These are phyloP conservation scores for Notodonta ziczac DNA, from an alignment of 2,888 invertebrate species.

Conservation along the genomic window DNA sequence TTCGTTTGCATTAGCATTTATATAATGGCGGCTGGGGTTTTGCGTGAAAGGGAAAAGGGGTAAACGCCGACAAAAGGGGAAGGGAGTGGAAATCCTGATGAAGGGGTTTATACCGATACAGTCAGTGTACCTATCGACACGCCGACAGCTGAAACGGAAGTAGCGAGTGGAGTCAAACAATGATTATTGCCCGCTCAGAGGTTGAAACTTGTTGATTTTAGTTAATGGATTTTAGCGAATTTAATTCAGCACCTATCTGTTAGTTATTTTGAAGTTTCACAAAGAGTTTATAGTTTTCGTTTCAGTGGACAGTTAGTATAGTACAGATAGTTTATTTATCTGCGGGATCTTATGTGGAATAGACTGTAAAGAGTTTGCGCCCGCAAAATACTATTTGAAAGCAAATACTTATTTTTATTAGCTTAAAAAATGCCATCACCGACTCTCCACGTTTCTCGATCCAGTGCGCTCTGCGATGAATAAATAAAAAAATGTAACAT, in stretches of 20 bases:
- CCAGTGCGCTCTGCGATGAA: too few relatives aligned
- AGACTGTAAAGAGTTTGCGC: too few relatives aligned
- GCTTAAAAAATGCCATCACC: too few relatives aligned
- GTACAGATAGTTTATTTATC: too few relatives aligned
- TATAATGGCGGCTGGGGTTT: conserved; percentile 20
- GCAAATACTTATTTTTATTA: too few relatives aligned
- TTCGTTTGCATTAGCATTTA: conserved; percentile 25
- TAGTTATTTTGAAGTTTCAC: not conserved
- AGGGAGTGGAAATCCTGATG: conserved; percentile 22
- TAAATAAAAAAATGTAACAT: too few relatives aligned
- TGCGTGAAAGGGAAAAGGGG: conserved; percentile 23
- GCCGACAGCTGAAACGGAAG: conserved; percentile 21
- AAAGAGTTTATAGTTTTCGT: too few relatives aligned
- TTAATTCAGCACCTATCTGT: too few relatives aligned
- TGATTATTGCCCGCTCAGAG: conserved; percentile 30
- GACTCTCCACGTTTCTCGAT: too few relatives aligned
- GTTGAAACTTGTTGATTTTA: conserved; percentile 25
- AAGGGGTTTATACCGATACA: conserved; percentile 14
- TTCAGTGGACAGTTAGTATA: too few relatives aligned
- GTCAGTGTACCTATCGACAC: not conserved
- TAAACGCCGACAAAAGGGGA: conserved; percentile 26
- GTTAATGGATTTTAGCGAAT: conserved; percentile 31
- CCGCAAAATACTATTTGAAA: too few relatives aligned
- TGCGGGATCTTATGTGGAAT: too few relatives aligned
- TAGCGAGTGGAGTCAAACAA: conserved; percentile 16